Conservation (phyloP, 2,113 vertebrate species). For the Arizona elegans region DNA sequence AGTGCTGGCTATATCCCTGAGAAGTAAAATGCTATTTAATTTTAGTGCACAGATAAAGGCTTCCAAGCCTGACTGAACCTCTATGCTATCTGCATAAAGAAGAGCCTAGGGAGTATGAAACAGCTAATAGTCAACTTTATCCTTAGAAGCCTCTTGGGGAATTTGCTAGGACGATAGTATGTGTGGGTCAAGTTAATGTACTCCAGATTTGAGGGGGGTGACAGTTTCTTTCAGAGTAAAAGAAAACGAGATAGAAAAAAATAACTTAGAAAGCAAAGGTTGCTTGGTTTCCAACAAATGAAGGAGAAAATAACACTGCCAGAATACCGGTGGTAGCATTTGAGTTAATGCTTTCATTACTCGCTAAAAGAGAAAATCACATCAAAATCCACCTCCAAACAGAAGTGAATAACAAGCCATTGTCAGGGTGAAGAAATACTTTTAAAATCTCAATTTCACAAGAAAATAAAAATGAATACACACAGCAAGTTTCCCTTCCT, state of each 20-base stretch:
- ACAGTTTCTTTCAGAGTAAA: background rate
- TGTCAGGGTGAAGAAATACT: constrained; percentile 27
- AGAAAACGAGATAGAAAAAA: background rate
- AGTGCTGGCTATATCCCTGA: background rate
- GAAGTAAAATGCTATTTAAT: constrained; percentile 26
- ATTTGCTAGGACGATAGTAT: constrained; percentile 27
- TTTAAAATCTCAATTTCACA: constrained; percentile 43
- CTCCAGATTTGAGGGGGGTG: background rate
- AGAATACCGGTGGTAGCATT: background rate
- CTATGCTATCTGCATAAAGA: constrained; percentile 30
- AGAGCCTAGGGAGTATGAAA: constrained; percentile 36
- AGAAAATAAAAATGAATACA: constrained; percentile 35
- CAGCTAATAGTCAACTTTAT: constrained; percentile 21
- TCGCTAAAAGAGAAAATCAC: constrained; percentile 36
- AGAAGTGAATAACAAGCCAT: constrained; percentile 39
- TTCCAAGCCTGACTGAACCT: constrained; percentile 33
- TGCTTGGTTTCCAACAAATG: constrained; percentile 26
- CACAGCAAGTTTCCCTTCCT: constrained; percentile 10
- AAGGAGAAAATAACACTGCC: constrained; percentile 22
- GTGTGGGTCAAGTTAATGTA: constrained; percentile 8
- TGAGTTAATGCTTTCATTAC: constrained; percentile 48
- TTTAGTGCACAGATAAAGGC: constrained; percentile 40
- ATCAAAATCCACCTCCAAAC: constrained; percentile 42
- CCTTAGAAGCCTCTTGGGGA: constrained; percentile 34
- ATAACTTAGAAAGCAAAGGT: background rate